Base-by-base conservation (phyloP, 2,888 invertebrate genomes). In the Odontomyia ornata region DNA sequence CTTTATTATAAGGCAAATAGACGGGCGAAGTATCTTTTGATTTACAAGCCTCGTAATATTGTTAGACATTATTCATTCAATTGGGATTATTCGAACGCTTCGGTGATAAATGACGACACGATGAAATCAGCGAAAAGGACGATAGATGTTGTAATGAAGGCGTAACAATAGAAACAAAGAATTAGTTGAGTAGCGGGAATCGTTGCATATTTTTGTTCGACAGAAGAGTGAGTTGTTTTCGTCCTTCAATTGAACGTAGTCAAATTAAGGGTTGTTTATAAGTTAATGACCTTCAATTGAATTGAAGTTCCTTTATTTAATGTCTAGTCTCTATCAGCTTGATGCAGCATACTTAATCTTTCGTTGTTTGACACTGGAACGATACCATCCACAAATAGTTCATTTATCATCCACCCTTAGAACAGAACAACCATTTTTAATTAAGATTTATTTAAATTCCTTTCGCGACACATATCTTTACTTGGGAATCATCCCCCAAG, bases 371-470 rank as follows among this genome's bases (percentile, higher is more conserved):
- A 36, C 36, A 36, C 36, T 5, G 36, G 5, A 36, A 3, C 3
- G 9, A 5, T 36, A 46, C 25, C 21, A 27, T 75, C 62, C 60
- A 75, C 64, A 62, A 75, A 75, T 25, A 75, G 43, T 60, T 46
- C 64, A 75, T 62, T 47, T 64, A 75, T 64, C 62, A 75, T 75
- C 64, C 23, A 30, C 15, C 11, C 75, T 13, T n/a, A 43, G 28
- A 57, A 62, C 46, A 60, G 75, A 46, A 46, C 60, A 75, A 60
- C 64, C 62, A 64, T 62, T 75, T 75, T 75, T 75, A 75, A 75
- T 75, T 62, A 75, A 75, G 64, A 64, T 75, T 75, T 62, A 75
- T 75, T 75, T 64, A 75, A 75, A 75, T 64, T 52, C 64, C 23
- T 43, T 30, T n/a, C 21, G n/a, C n/a, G 52, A 60, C 43, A 43